Base-by-base conservation (phyloP, 2,888 invertebrate genomes). In the Malthinus seriepunctatus region DNA sequence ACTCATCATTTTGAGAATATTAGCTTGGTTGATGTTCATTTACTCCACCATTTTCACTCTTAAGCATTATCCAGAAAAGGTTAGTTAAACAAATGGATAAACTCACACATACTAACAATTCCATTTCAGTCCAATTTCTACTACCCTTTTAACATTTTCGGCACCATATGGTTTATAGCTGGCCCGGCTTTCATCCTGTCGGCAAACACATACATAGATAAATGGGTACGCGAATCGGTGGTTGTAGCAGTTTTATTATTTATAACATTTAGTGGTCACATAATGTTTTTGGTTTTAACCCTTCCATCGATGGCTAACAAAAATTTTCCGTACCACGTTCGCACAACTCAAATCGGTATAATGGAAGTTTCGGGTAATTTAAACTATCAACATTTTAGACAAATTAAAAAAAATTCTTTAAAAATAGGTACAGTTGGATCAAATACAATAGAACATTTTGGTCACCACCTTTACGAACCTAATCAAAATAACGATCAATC, bases 291-390 rank as follows among this genome's bases (percentile, higher is more conserved):
- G 79, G 88, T 90, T 56, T 74, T 95, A 55, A 94, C 94, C 0
- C 80, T 93, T 72, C 95, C 95, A 2, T 88, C 90, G 1, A 88
- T 90, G 58, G 91, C 92, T 0, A 95, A 95, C 74, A 89, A 88
- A 71, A 93, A 93, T 73, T 95, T 95, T 71, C 95, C 95, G 0
- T 95, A 91, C 75, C 95, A 95, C 74, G 93, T 95, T 31, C 80
- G 93, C 51, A 94, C 94, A 0, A 89, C 90, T 0, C 93, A 94
- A 79, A 88, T 89, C 31, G 88, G 88, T 1, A 82, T 87, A 0
- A 87, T 88, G 86, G 86, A 87, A 76, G 79, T 83, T 55, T 74
- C 75, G 12, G 75, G 70, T 64, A 51, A 33, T 14, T 14, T 14
- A 10, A 8, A 14, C 23, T 4, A 34, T 32, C 14, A 45, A 23